These are phyloP conservation scores for Enteromius anoplus DNA, from an alignment of 2,797 vertebrate genomes.

Conservation along the genomic window DNA sequence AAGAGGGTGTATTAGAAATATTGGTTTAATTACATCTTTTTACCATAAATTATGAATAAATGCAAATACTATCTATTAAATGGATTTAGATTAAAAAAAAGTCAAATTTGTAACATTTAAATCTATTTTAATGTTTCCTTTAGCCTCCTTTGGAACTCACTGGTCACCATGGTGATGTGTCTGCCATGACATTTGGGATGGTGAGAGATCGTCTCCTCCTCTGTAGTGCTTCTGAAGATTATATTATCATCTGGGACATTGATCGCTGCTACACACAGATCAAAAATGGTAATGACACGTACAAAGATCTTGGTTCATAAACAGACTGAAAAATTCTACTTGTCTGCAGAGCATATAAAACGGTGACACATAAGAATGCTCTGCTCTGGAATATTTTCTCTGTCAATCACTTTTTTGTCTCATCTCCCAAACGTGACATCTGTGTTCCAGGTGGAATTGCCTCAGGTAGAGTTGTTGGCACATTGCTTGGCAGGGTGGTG, in stretches of 20 bases:
- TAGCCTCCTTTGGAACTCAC: conserved; percentile 70
- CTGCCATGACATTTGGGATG: conserved; percentile 74
- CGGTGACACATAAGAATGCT: neutral
- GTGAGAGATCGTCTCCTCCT: conserved; percentile 64
- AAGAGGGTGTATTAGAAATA: neutral
- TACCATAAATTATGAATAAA: neutral
- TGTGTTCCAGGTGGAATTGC: conserved; percentile 70
- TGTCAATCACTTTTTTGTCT: neutral
- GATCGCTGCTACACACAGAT: conserved; percentile 68
- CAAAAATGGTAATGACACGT: conserved; percentile 65
- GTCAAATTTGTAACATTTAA: neutral
- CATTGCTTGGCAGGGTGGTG: conserved; percentile 69
- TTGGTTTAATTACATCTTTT: neutral
- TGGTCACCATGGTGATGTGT: conserved; percentile 74
- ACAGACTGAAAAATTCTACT: neutral
- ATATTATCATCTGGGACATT: conserved; percentile 79
- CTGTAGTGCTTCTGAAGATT: conserved; percentile 78
- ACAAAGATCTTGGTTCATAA: neutral
- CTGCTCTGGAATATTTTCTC: neutral
- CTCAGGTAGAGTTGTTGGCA: conserved; percentile 74
- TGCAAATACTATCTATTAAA: neutral
- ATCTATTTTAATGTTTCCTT: conserved; percentile 29
- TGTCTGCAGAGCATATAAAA: neutral
- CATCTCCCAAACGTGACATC: neutral
- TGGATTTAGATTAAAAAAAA: neutral